Evolutionary conservation across 2,797 vertebrate species (phyloP).

Genomic region (Melanitta fusca): DNA sequence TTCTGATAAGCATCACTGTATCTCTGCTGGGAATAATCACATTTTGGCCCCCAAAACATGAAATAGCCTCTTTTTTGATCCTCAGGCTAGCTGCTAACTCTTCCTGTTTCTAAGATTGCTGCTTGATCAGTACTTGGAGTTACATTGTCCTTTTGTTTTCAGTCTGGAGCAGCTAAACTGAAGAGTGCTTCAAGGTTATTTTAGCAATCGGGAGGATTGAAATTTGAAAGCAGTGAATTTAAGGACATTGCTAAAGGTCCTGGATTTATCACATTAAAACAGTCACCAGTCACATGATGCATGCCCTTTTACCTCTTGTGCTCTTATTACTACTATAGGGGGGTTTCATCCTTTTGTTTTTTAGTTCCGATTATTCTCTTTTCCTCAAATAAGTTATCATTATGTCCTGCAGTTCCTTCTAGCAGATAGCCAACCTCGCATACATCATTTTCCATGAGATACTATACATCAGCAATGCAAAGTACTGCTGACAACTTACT

Average conservation of each 20-base stretch:
- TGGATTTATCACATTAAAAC: background rate
- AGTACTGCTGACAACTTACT: background rate
- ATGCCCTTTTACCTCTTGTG: background rate
- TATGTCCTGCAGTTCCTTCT: background rate
- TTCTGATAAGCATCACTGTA: background rate
- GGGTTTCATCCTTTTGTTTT: background rate
- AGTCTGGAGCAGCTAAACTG: background rate
- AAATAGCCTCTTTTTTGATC: too few relatives aligned
- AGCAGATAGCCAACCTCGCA: background rate
- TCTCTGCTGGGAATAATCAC: background rate
- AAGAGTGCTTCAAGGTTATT: background rate
- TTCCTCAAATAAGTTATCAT: slow-evolving; percentile 1
- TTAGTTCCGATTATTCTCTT: background rate
- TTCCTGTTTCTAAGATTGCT: background rate
- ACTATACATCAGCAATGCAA: background rate
- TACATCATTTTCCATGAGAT: background rate
- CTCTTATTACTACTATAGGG: background rate
- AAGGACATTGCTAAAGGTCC: background rate
- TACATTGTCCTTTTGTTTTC: background rate
- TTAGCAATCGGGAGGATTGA: background rate
- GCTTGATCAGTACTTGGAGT: background rate
- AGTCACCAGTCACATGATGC: background rate
- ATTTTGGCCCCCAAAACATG: background rate
- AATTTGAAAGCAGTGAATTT: background rate
- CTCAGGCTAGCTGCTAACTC: too few relatives aligned